Conservation (phyloP, 2,797 vertebrate species). For the Clarias fuscus region DNA sequence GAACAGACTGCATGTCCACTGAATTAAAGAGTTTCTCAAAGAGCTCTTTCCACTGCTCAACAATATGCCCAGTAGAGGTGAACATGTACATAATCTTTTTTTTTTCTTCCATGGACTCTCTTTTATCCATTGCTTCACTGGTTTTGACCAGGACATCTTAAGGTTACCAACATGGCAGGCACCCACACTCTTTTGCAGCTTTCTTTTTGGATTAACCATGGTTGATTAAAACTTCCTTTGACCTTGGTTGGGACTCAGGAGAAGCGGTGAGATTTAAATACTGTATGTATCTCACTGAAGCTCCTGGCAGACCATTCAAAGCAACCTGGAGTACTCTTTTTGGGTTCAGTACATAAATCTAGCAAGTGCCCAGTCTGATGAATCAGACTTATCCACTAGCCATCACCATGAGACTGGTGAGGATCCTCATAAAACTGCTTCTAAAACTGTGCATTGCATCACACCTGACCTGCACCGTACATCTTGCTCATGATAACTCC, state of each 20-base stretch:
- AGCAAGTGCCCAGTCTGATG: not conserved
- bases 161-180: conserved; percentile 2
- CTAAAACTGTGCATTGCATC: not conserved
- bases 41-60: not conserved
- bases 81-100: not conserved
- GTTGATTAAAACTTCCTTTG: not conserved
- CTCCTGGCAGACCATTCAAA: not conserved
- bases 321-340: not conserved
- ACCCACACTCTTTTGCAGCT: not conserved
- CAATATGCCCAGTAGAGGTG: not conserved
- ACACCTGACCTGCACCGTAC: not conserved
- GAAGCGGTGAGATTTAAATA: not conserved
- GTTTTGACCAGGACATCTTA: not conserved
- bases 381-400: not conserved
- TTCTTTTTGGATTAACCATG: not conserved
- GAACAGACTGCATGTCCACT: not conserved
- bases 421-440: not conserved
- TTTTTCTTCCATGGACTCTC: not conserved
- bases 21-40: not conserved
- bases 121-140: not conserved
- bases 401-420: not conserved
- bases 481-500: not conserved
- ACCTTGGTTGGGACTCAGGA: not conserved
- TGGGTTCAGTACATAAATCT: not conserved
- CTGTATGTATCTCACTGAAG: not conserved